Evolutionary conservation across 2,797 vertebrate genomes (phyloP).

Genomic region (Pteronotus mesoamericanus): DNA sequence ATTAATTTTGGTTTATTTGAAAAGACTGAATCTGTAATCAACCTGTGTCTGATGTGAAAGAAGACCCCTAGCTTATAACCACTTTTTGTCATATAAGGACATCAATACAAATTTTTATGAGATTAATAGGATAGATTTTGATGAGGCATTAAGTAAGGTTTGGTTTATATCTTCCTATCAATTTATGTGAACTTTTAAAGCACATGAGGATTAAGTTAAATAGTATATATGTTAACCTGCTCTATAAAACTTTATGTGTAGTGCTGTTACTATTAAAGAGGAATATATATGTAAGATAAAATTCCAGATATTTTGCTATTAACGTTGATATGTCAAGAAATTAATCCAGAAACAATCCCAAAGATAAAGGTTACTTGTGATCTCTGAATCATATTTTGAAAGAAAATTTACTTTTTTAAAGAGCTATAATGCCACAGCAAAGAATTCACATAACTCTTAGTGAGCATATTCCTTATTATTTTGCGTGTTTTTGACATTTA

Average conservation of each 20-base stretch:
- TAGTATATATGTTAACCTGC: neutral
- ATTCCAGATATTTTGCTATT: neutral
- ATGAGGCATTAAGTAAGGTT: neutral
- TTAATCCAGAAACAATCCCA: neutral
- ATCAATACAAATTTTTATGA: neutral
- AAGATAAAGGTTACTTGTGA: neutral
- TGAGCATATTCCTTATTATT: neutral
- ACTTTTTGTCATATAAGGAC: neutral
- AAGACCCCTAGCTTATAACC: neutral
- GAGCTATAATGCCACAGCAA: neutral
- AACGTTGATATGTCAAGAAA: neutral
- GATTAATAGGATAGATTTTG: constrained; percentile 17
- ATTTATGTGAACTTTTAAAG: constrained; percentile 38
- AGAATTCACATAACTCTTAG: constrained; percentile 26
- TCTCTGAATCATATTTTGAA: constrained; percentile 17
- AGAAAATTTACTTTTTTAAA: constrained; percentile 31
- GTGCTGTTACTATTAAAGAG: neutral
- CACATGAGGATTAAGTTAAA: neutral
- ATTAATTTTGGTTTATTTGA: constrained; percentile 51
- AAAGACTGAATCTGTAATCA: constrained; percentile 31
- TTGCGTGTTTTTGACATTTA: neutral
- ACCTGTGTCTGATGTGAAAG: constrained; percentile 20
- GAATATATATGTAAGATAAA: neutral
- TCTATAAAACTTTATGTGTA: neutral
- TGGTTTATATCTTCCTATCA: constrained; percentile 2